These are phyloP conservation scores for Aspiorhynchus laticeps DNA, from an alignment of 2,113 vertebrate species.

Conservation along the genomic window DNA sequence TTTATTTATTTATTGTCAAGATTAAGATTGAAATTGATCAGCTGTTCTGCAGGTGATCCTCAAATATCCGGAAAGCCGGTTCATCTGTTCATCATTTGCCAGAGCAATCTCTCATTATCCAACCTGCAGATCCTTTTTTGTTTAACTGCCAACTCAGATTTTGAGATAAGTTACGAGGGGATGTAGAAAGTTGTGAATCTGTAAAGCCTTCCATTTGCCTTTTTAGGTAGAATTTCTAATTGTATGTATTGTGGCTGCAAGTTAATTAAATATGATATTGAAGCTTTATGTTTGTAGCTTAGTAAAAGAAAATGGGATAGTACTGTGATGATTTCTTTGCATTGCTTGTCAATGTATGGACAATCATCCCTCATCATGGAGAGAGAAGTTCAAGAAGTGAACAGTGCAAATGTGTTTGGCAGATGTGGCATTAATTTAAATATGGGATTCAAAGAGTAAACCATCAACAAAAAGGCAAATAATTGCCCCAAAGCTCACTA, in stretches of 20 bases:
- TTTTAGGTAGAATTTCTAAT: background rate
- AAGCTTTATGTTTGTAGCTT: background rate
- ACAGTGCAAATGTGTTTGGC: background rate
- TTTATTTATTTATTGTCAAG: background rate
- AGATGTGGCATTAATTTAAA: background rate
- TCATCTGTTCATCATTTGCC: background rate
- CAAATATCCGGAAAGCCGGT: background rate
- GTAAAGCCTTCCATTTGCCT: background rate
- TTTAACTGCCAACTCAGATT: background rate
- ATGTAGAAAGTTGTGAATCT: background rate
- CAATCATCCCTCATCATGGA: too few relatives aligned
- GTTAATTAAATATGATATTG: background rate
- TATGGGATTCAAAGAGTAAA: background rate
- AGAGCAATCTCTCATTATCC: background rate
- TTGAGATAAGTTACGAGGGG: background rate
- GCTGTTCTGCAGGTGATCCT: background rate
- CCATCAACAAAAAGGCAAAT: background rate
- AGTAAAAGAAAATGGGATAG: background rate
- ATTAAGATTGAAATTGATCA: background rate
- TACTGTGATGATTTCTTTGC: background rate
- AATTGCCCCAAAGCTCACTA: constrained; percentile 20
- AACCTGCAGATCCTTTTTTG: background rate
- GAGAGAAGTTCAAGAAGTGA: background rate
- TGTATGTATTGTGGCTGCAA: background rate
- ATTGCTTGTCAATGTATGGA: background rate